Evolutionary conservation across 2,888 invertebrate species (phyloP).

Genomic region (Heliothis peltigera): DNA sequence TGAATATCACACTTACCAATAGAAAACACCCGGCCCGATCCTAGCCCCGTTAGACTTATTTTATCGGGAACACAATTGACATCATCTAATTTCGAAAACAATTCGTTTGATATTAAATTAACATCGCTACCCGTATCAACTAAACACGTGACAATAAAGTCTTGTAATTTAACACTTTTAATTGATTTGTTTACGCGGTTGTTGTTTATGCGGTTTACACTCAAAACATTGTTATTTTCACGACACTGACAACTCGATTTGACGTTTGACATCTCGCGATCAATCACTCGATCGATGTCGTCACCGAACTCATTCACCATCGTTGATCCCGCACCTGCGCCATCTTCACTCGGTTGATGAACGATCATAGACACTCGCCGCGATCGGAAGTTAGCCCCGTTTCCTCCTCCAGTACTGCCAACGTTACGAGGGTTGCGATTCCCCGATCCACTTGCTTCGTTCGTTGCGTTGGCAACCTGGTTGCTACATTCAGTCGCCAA

Average conservation of each 20-base stretch:
- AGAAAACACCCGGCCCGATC: constrained; percentile 5
- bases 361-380: too few relatives aligned
- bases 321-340: background rate
- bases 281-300: background rate
- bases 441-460: too few relatives aligned
- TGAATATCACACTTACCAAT: constrained; percentile 4
- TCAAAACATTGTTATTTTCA: background rate
- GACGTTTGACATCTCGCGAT: background rate
- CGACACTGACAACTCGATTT: too few relatives aligned
- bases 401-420: too few relatives aligned
- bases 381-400: too few relatives aligned
- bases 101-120: background rate
- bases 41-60: background rate
- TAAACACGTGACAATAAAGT: background rate
- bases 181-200: background rate
- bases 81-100: background rate
- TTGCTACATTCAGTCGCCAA: background rate
- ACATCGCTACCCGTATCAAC: constrained; percentile 1
- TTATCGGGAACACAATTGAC: background rate
- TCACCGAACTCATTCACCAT: background rate
- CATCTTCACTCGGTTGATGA: too few relatives aligned
- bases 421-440: too few relatives aligned
- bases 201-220: constrained; percentile 3
- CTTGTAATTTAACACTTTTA: background rate
- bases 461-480: background rate